Percentiles rank a stretch among this genome's conserved stretches.
Evolutionary conservation across 2,113 vertebrate genomes (phyloP).

Genomic region (Argyrosomus japonicus): DNA sequence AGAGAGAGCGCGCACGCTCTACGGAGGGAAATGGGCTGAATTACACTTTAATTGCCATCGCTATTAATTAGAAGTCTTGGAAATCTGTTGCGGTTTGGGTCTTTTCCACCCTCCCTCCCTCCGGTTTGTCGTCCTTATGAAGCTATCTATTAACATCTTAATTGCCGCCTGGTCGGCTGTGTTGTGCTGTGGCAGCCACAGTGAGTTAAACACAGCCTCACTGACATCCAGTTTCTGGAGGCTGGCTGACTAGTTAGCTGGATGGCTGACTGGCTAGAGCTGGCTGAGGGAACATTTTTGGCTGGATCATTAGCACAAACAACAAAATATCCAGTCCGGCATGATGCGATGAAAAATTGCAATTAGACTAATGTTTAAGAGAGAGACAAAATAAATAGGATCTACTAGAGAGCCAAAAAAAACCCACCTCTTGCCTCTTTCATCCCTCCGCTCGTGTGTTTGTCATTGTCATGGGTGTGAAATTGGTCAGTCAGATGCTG

Average conservation of each 20-base stretch:
- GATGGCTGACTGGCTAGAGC: conserved; percentile 2
- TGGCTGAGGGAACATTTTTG: conserved; percentile 34
- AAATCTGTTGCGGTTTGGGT: conserved; percentile 74
- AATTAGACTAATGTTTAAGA: conserved; percentile 16
- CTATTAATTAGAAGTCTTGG: conserved; percentile 78
- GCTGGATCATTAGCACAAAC: conserved; percentile 49
- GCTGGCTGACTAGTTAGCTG: conserved; percentile 27
- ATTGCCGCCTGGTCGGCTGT: conserved; percentile 70
- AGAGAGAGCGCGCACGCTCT: not conserved
- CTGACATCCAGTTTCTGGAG: conserved; percentile 34
- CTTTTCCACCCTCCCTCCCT: conserved; percentile 23
- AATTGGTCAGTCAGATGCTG: conserved; percentile 79
- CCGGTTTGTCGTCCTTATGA: conserved; percentile 67
- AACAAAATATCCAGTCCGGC: conserved; percentile 35
- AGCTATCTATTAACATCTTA: conserved; percentile 79
- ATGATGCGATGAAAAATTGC: conserved; percentile 2
- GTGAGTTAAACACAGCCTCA: conserved; percentile 61
- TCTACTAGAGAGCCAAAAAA: not conserved
- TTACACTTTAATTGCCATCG: conserved; percentile 76
- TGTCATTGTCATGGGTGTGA: conserved; percentile 75
- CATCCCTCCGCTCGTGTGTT: conserved; percentile 40
- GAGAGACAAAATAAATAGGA: conserved; percentile 5
- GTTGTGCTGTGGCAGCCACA: conserved; percentile 55
- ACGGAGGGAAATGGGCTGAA: conserved; percentile 48
- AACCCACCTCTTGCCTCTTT: conserved; percentile 31